Evolutionary conservation across 2,888 invertebrate genomes (phyloP), one percentile per base, ranked within the genome.

Genomic region (Diloba caeruleocephala): DNA sequence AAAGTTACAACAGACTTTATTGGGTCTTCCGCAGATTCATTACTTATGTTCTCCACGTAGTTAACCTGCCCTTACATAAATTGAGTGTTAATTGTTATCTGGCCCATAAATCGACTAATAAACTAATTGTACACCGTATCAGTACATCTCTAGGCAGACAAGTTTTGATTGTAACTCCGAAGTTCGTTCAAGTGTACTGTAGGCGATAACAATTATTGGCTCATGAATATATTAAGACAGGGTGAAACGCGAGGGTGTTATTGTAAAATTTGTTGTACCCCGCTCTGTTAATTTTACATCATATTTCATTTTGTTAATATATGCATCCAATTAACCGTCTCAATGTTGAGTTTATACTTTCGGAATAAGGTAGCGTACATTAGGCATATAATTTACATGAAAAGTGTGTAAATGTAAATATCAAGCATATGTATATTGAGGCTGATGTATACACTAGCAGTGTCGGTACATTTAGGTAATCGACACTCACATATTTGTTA

Each of bases 211-310:
- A 72, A 63, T 68, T 69, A 82, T 81, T 76, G 76, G 76, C 60
- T 72, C 61, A 63, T 76, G 78, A 81, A 82, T 82, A 78, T 70
- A 68, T 71, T 69, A 61, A 43, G 56, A 63, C n/a, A 19, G 61
- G 55, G 39, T 61, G 59, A 44, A 43, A 51, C 39, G 14, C 26
- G 42, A 41, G 41, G 34, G 41, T 42, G 53, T 57, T 58, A 63
- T 71, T 66, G 45, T 62, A 46, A 32, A 57, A 54, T 56, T 52
- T 48, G 49, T 64, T 51, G 28, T 34, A 14, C 14, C 26, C 13
- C 26, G n/a, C 26, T 19, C 28, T 34, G 49, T 46, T 46, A 38
- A 41, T 33, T 45, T 23, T 15, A 37, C 23, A n/a, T 42, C 14
- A 32, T 59, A 38, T 39, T 38, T 50, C 37, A 43, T 26, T 46